These are phyloP conservation scores for Xenopus tropicalis DNA, from an alignment of 2,113 vertebrate genomes.

Conservation along the genomic window UCB_Xtro_10.0 CM004443.2:34873001-34873500, in stretches of 20 bases:
- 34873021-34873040: too few relatives aligned
- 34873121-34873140: too few relatives aligned
- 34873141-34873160: background rate
- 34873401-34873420: background rate
- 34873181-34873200: background rate
- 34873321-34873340: background rate
- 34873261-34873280: background rate
- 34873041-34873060: too few relatives aligned
- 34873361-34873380: background rate
- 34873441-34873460: background rate
- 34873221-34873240: background rate
- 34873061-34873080: too few relatives aligned
- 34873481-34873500: too few relatives aligned
- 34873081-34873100: too few relatives aligned
- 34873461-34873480: background rate
- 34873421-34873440: background rate
- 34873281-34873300: background rate
- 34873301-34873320: conserved; percentile 1
- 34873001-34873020: too few relatives aligned
- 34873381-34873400: background rate
- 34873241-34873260: background rate
- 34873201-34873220: background rate
- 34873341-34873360: background rate
- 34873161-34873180: background rate
- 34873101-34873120: too few relatives aligned